Evolutionary conservation across 2,797 vertebrate genomes (phyloP).

Genomic region (Pagetopsis macropterus): DNA sequence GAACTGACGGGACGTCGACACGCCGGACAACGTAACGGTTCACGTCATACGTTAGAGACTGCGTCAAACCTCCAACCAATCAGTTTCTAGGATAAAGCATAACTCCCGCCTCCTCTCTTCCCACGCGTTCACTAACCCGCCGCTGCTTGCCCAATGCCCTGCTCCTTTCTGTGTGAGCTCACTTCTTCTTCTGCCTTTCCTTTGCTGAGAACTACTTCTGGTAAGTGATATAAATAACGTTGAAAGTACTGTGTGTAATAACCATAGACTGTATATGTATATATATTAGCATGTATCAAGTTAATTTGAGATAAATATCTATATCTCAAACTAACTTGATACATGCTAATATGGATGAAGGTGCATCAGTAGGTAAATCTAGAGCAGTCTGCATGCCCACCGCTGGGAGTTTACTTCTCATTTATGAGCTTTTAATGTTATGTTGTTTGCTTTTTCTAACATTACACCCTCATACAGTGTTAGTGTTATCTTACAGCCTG

Average conservation of each 20-base stretch:
- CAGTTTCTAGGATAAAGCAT: neutral
- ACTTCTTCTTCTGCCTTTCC: neutral
- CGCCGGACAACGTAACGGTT: neutral
- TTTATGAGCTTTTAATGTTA: neutral
- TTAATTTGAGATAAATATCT: too few relatives aligned
- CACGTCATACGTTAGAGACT: neutral
- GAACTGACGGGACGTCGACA: conserved; percentile 12
- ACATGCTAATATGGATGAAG: neutral
- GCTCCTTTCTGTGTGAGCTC: too few relatives aligned
- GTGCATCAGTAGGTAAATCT: rapidly evolving
- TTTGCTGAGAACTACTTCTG: neutral
- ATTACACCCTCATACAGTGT: too few relatives aligned
- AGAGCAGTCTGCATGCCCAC: neutral
- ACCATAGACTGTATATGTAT: too few relatives aligned
- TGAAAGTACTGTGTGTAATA: neutral
- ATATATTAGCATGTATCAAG: too few relatives aligned
- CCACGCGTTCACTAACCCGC: rapidly evolving
- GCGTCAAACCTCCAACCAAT: conserved; percentile 40
- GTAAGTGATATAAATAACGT: conserved; percentile 15
- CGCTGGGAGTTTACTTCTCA: neutral
- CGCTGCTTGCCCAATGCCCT: rapidly evolving
- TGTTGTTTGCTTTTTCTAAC: neutral
- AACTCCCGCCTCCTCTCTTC: conserved; percentile 1
- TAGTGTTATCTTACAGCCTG: neutral
- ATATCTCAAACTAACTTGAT: neutral